Base-by-base conservation (phyloP, 2,797 vertebrate species). In the Typhlichthys subterraneus region DNA sequence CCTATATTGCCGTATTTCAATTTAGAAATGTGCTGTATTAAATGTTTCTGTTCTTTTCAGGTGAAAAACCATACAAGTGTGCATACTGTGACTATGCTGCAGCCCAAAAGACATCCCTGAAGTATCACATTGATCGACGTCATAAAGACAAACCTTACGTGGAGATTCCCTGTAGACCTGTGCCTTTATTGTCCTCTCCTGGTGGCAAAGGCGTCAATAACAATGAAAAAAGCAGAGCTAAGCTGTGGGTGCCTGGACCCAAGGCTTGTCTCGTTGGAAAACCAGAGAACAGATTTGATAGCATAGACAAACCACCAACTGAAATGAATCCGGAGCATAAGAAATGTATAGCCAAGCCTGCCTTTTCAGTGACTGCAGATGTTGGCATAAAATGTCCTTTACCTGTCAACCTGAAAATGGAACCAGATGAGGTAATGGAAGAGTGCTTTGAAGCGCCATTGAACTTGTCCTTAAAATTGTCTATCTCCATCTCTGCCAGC, bases 41-140 rank as follows among this genome's bases (percentile, higher is more conserved):
- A 23, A 57, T 45, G 31, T 7, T 0, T 46, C 1, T 45, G 33
- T 4, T 58, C 29, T 31, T 67, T 93, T 49, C 82, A 99, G 98
- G 98, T 87, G 98, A 99, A 85, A 99, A 99, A 85, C 98, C 98
- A 0, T 98, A 94, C 81, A 97, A 97, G 93, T 99, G 98, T 91
- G 92, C 93, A 65, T 95, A 97, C 83, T 99, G 98, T 65, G 95
- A 97, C 66, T 99, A 99, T 1, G 96, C 96, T 12, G 97, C 96
- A 11, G 97, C 98, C 42, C 98, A 99, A 92, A 99, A 98, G 79
- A 99, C 97, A 0, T 99, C 98, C 0, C 84, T 99, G 72, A 94
- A 97, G 55, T 99, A 99, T 67, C 98, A 99, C 74, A 80, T 98
- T 84, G 96, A 97, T 72, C 92, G 96, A 55, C 96, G 96, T 33